phyloP scores from a whole-genome alignment of 2,797 vertebrate genomes.

The Melopsittacus undulatus region DNA sequence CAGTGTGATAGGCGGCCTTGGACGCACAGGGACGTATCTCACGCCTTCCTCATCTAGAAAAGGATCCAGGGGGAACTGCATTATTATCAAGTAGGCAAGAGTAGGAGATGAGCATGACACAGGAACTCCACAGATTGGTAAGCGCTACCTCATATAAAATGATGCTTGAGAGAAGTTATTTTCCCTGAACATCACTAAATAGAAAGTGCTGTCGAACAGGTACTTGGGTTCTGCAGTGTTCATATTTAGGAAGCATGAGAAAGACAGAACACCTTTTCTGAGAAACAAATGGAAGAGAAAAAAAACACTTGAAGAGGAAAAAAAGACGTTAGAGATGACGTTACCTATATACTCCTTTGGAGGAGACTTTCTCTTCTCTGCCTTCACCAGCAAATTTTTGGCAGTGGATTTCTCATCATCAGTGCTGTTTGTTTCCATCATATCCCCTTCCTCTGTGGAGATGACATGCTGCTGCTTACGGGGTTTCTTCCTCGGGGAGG shows the following conservation, averaged over 20 bases:
- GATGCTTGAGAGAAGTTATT: background rate
- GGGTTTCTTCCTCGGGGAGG: slow-evolving; percentile 96
- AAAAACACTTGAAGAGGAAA: background rate
- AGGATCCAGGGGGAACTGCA: background rate
- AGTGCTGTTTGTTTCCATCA: slow-evolving; percentile 99
- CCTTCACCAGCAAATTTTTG: slow-evolving; percentile 85
- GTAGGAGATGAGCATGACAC: background rate
- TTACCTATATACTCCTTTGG: slow-evolving; percentile 97
- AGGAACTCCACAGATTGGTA: background rate
- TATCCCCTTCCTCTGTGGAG: slow-evolving; percentile 97
- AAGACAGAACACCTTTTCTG: background rate
- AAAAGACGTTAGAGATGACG: background rate
- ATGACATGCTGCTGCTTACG: slow-evolving; percentile 98
- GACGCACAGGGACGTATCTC: slow-evolving; percentile 92
- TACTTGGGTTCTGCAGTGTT: background rate
- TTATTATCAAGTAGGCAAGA: background rate
- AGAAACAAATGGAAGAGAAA: background rate
- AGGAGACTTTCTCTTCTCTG: slow-evolving; percentile 92
- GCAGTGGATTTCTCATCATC: slow-evolving; percentile 91
- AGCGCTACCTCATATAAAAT: background rate
- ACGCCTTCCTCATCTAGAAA: slow-evolving; percentile 94
- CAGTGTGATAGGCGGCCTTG: slow-evolving; percentile 91
- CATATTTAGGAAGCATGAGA: background rate
- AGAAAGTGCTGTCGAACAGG: background rate
- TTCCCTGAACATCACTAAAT: background rate